Percentiles rank a stretch among this genome's conserved stretches.
phyloP scores from a whole-genome alignment of 1,140 invertebrate genomes.

The Drosophila asahinai region DNA sequence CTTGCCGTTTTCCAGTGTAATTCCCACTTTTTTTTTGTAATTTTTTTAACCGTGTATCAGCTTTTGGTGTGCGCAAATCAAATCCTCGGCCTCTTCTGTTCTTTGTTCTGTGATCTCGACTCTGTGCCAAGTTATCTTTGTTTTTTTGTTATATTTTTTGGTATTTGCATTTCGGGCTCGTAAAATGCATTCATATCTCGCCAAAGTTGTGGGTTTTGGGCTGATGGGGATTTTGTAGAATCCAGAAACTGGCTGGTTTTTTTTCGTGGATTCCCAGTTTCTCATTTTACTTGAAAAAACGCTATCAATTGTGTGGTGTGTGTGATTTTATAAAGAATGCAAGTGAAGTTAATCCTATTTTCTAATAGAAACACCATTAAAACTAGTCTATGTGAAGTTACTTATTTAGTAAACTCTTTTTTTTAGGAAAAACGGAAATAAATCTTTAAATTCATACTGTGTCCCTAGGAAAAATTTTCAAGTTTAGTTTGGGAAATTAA shows the following conservation, averaged over 20 bases:
- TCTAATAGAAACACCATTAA: neutral
- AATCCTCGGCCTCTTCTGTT: neutral
- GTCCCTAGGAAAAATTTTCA: neutral
- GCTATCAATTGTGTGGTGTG: neutral
- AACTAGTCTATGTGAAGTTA: no score
- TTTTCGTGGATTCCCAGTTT: neutral
- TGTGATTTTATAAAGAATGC: neutral
- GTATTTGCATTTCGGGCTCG: neutral
- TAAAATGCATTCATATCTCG: neutral
- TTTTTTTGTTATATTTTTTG: no score
- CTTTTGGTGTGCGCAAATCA: slow-evolving; percentile 13
- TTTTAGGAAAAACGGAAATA: no score
- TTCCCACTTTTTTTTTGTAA: neutral
- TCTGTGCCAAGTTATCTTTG: neutral
- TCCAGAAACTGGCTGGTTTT: no score
- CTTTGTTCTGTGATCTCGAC: slow-evolving; percentile 8
- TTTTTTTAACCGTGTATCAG: slow-evolving; percentile 10
- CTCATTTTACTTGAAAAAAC: no score
- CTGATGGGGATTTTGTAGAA: neutral
- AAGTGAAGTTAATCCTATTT: no score
- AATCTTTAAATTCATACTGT: no score
- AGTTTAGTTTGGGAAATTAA: no score
- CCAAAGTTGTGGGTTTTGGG: neutral
- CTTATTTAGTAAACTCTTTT: no score
- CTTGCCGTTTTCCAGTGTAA: slow-evolving; percentile 4